phyloP scores from a whole-genome alignment of 2,888 invertebrate genomes.

The Spatulosminthurus flaviceps region DNA sequence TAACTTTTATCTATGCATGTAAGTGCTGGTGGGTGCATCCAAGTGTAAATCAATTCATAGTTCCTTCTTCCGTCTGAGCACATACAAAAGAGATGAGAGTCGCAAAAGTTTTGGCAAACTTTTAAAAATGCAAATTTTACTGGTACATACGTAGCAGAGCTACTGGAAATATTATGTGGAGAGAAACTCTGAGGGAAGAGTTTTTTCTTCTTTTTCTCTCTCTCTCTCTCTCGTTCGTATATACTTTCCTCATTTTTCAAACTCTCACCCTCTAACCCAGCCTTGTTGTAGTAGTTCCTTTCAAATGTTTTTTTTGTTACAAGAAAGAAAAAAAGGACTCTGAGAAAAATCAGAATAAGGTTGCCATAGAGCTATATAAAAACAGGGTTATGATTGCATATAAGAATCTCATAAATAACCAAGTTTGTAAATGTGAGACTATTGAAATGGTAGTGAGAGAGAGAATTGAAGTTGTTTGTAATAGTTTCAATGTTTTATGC shows the following conservation, averaged over 20 bases:
- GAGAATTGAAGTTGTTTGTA: too few relatives aligned
- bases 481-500: too few relatives aligned
- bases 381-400: too few relatives aligned
- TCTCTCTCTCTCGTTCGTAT: too few relatives aligned
- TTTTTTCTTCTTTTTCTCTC: slow-evolving; percentile 25
- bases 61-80: slow-evolving; percentile 4
- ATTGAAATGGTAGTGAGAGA: too few relatives aligned
- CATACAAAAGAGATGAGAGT: slow-evolving; percentile 23
- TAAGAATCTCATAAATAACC: too few relatives aligned
- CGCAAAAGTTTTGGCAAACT: slow-evolving; percentile 42
- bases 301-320: not conserved
- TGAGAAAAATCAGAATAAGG: too few relatives aligned
- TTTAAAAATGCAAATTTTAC: slow-evolving; percentile 44
- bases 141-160: slow-evolving; percentile 13
- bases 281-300: too few relatives aligned
- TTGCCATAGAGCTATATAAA: too few relatives aligned
- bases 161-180: not conserved
- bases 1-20: slow-evolving; percentile 42
- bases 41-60: slow-evolving; percentile 44
- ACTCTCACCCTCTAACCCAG: too few relatives aligned
- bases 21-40: slow-evolving; percentile 37
- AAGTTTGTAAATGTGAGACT: too few relatives aligned
- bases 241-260: too few relatives aligned
- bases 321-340: not conserved
- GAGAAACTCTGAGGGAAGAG: not conserved